These are phyloP conservation scores for Sinelater perroti DNA, from an alignment of 2,888 invertebrate genomes.

Conservation along the genomic window DNA sequence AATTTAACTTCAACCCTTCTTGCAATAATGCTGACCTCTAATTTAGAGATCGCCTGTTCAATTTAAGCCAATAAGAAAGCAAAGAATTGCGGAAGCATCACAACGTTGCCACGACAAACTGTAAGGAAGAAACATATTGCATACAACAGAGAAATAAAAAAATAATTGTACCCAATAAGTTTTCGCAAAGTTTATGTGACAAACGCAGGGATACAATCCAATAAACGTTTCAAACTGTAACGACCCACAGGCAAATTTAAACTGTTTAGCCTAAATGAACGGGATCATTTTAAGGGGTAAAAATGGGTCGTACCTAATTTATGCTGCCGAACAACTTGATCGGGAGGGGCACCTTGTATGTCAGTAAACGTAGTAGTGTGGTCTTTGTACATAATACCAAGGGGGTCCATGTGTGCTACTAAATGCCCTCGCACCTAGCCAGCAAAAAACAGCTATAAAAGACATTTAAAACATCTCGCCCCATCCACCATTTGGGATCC, in stretches of 20 bases:
- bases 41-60: too few relatives aligned
- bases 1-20: too few relatives aligned
- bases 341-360: constrained; percentile 65
- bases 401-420: constrained; percentile 92
- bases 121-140: too few relatives aligned
- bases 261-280: background rate
- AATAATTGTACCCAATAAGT: too few relatives aligned
- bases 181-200: background rate
- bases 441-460: constrained; percentile 13
- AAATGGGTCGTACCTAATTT: constrained; percentile 64
- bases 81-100: too few relatives aligned
- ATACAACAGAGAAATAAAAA: too few relatives aligned
- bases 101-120: too few relatives aligned
- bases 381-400: constrained; percentile 83
- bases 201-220: background rate
- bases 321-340: constrained; percentile 71
- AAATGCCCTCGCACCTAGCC: constrained; percentile 90
- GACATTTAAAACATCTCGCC: too few relatives aligned
- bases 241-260: constrained; percentile 44
- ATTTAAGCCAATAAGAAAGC: too few relatives aligned
- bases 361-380: constrained; percentile 59
- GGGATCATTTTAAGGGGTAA: too few relatives aligned
- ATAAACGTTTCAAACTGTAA: constrained; percentile 54
- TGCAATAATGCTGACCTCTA: too few relatives aligned
- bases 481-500: too few relatives aligned